Evolutionary conservation across 2,797 vertebrate species (phyloP).

Genomic region (Masticophis lateralis): DNA sequence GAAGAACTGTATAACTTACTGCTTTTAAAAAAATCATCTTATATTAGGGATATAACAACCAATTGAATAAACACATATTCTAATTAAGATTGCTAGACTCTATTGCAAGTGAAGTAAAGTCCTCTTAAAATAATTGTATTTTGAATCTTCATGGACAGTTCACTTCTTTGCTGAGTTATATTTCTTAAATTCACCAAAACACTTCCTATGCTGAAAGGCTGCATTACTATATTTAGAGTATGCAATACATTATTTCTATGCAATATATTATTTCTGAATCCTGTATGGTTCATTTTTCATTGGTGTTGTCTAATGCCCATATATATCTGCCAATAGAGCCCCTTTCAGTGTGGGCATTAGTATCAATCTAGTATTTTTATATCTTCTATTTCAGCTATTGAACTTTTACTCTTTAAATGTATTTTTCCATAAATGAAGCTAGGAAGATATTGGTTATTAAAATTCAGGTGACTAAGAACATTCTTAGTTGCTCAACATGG

Average conservation of each 20-base stretch:
- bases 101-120: background rate
- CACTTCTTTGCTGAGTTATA: background rate
- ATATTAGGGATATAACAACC: constrained; percentile 5
- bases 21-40: constrained; percentile 10
- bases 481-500: background rate
- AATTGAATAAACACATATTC: background rate
- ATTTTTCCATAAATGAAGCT: background rate
- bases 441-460: background rate
- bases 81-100: background rate
- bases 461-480: background rate
- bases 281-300: background rate
- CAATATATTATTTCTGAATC: background rate
- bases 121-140: background rate
- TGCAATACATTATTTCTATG: background rate
- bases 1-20: constrained; percentile 24
- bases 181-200: background rate
- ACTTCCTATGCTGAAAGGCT: background rate
- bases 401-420: background rate
- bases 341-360: background rate
- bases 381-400: background rate
- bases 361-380: background rate
- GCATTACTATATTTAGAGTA: background rate
- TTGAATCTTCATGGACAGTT: background rate
- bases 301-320: background rate
- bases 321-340: background rate